Evolutionary conservation across 2,888 invertebrate species (phyloP).

Genomic region (Meandrusa payeni): DNA sequence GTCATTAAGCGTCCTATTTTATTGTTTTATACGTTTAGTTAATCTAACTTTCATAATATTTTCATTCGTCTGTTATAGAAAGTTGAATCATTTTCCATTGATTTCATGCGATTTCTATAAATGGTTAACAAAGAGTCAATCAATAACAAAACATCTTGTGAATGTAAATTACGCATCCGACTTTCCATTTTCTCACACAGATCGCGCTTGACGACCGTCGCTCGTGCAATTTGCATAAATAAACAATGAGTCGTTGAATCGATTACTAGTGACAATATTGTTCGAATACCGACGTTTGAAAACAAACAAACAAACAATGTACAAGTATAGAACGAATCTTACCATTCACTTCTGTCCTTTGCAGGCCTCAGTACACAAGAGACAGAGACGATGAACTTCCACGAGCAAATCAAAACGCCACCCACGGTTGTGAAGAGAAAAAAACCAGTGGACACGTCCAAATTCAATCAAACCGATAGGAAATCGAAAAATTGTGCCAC

Average conservation of each 20-base stretch:
- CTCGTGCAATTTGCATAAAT: conserved; percentile 41
- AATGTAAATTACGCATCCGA: conserved; percentile 21
- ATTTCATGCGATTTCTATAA: conserved; percentile 30
- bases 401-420: conserved; percentile 59
- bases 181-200: conserved; percentile 42
- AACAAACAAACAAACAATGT: conserved; percentile 39
- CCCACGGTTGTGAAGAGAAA: conserved; percentile 75
- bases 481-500: conserved; percentile 91
- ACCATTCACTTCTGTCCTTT: conserved; percentile 28
- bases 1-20: too few species aligned
- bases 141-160: conserved; percentile 28
- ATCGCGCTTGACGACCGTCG: conserved; percentile 27
- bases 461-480: conserved; percentile 86
- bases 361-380: conserved; percentile 55
- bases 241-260: conserved; percentile 49
- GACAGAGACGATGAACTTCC: conserved; percentile 41
- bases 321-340: background rate
- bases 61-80: conserved; percentile 10
- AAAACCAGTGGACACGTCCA: conserved; percentile 79
- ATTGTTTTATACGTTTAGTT: too few species aligned
- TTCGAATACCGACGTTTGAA: conserved; percentile 34
- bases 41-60: too few species aligned
- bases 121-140: conserved; percentile 24
- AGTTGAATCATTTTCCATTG: conserved; percentile 17
- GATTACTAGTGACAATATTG: conserved; percentile 35